Percentiles rank a stretch among this genome's conserved stretches.
Evolutionary conservation across 2,888 invertebrate genomes (phyloP).

Genomic region (Ichneumoninae sp.): DNA sequence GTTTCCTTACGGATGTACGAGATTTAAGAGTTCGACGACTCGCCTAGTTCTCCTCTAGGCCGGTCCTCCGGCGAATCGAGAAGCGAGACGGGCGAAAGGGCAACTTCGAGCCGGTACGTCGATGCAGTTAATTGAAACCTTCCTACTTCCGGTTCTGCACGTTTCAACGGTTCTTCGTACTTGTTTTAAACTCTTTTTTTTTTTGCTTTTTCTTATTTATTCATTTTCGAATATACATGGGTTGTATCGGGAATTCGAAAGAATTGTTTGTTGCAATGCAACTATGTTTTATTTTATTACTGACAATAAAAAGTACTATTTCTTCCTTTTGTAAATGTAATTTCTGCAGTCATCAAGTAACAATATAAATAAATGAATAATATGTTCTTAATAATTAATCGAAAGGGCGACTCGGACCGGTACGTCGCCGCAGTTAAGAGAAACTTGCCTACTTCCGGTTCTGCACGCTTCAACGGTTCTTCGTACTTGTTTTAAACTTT

Average conservation of each 20-base stretch:
- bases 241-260: background rate
- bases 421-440: too few relatives aligned
- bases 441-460: too few relatives aligned
- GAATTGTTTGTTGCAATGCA: background rate
- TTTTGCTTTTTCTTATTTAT: background rate
- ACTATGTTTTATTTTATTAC: too few relatives aligned
- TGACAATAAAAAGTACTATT: too few relatives aligned
- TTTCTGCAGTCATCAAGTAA: too few relatives aligned
- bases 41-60: background rate
- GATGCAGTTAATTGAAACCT: background rate
- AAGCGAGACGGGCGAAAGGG: slow-evolving; percentile 4
- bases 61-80: slow-evolving; percentile 9
- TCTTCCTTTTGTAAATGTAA: too few relatives aligned
- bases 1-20: slow-evolving; percentile 10
- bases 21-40: slow-evolving; percentile 4
- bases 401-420: too few relatives aligned
- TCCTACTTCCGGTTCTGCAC: background rate
- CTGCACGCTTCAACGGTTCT: too few relatives aligned
- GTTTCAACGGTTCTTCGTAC: background rate
- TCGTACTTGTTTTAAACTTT: too few relatives aligned
- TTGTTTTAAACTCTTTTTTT: background rate
- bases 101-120: background rate
- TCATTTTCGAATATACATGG: background rate
- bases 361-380: too few relatives aligned
- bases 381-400: too few relatives aligned